phyloP scores from a whole-genome alignment of 2,113 vertebrate genomes.

The Thomomys bottae region DNA sequence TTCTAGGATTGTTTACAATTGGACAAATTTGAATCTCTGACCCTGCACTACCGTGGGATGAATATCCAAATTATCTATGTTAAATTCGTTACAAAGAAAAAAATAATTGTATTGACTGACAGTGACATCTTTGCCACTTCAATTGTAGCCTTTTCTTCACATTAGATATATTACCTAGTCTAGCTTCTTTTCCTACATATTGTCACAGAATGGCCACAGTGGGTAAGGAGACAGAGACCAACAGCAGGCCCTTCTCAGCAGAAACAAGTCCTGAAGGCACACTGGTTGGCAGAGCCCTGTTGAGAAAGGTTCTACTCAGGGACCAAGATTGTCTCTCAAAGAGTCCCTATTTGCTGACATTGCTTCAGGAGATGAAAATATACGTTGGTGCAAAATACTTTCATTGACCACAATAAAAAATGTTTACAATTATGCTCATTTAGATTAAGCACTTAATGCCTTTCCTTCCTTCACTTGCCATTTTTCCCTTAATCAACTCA shows the following conservation, averaged over 20 bases:
- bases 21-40: conserved; percentile 81
- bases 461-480: conserved; percentile 3
- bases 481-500: conserved; percentile 70
- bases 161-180: conserved; percentile 80
- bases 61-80: conserved; percentile 52
- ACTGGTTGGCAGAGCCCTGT: conserved; percentile 83
- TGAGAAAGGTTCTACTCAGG: conserved; percentile 86
- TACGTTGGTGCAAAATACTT: conserved; percentile 59
- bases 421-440: conserved; percentile 39
- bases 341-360: conserved; percentile 68
- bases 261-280: conserved; percentile 83
- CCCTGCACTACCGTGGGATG: conserved; percentile 80
- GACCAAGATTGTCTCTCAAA: conserved; percentile 85
- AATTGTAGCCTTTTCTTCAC: conserved; percentile 84
- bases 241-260: conserved; percentile 78
- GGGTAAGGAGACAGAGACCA: conserved; percentile 72
- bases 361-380: conserved; percentile 77
- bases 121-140: conserved; percentile 88
- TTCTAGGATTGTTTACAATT: conserved; percentile 83
- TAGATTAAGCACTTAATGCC: conserved; percentile 54
- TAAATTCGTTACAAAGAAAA: conserved; percentile 64
- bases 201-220: conserved; percentile 84
- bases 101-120: conserved; percentile 85
- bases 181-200: conserved; percentile 80
- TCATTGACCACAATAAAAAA: conserved; percentile 44